A percentile compares a stretch with the other conserved stretches of the same genome.
phyloP scores from a whole-genome alignment of 2,797 vertebrate species.

The Pipistrellus kuhlii region DNA sequence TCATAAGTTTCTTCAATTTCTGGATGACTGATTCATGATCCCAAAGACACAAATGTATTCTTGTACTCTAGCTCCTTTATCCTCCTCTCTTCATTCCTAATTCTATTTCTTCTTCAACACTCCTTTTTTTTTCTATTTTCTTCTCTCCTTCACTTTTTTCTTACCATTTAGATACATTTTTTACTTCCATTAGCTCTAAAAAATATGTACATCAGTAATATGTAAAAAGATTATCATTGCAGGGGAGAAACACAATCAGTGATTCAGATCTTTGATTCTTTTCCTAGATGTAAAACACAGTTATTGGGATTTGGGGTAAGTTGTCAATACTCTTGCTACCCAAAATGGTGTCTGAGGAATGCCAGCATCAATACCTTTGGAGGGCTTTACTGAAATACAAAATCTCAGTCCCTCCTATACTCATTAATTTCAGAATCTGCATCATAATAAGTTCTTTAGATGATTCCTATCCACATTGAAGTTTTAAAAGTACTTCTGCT shows the following conservation, averaged over 20 bases:
- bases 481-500: neutral
- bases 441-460: neutral
- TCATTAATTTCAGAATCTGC: neutral
- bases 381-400: neutral
- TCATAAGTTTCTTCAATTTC: conserved; percentile 4
- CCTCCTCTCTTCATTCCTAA: neutral
- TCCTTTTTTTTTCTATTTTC: neutral
- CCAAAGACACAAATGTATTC: neutral
- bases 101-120: neutral
- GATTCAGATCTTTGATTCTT: neutral
- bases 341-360: neutral
- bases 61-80: neutral
- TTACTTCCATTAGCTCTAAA: neutral
- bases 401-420: neutral
- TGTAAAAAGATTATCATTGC: neutral
- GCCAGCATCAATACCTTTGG: neutral
- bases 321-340: neutral
- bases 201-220: neutral
- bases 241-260: neutral
- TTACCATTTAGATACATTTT: neutral
- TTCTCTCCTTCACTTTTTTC: neutral
- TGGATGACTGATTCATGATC: neutral
- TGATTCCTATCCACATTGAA: neutral
- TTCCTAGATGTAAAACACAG: neutral
- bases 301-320: neutral